A percentile compares a stretch with the other conserved stretches of the same genome.
These are phyloP conservation scores for Gopherus evgoodei DNA, from an alignment of 2,113 vertebrate species.

Conservation along the genomic window DNA sequence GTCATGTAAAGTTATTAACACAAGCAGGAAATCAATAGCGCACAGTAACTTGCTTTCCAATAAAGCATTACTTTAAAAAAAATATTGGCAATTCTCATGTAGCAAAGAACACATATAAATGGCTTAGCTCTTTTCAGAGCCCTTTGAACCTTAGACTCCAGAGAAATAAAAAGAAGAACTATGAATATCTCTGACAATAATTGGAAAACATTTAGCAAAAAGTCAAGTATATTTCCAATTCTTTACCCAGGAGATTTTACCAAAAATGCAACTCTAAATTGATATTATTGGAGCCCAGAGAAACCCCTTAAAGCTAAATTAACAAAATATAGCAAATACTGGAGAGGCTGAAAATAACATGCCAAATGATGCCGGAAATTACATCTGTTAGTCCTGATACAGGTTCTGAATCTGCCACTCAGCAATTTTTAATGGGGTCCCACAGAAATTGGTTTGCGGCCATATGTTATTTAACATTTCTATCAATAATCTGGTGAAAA, in stretches of 20 bases:
- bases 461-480: accelerated
- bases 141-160: slow-evolving; percentile 20
- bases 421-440: neutral
- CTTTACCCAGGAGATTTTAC: neutral
- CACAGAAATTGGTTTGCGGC: neutral
- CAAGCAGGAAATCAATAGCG: neutral
- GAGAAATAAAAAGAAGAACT: neutral
- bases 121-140: neutral
- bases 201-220: neutral
- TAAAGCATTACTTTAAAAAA: neutral
- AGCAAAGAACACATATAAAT: neutral
- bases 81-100: neutral
- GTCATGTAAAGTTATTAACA: neutral
- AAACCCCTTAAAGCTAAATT: neutral
- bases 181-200: neutral
- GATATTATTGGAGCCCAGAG: neutral
- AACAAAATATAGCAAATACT: neutral
- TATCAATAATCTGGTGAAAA: neutral
- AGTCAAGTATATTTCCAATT: neutral
- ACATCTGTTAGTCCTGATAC: neutral
- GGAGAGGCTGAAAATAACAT: neutral
- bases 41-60: neutral
- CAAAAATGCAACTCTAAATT: accelerated
- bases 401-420: neutral
- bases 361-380: neutral